A percentile compares a stretch with the other conserved stretches of the same genome.
Conservation (phyloP, 2,797 vertebrate genomes). For the Anolis apletophallus region DNA sequence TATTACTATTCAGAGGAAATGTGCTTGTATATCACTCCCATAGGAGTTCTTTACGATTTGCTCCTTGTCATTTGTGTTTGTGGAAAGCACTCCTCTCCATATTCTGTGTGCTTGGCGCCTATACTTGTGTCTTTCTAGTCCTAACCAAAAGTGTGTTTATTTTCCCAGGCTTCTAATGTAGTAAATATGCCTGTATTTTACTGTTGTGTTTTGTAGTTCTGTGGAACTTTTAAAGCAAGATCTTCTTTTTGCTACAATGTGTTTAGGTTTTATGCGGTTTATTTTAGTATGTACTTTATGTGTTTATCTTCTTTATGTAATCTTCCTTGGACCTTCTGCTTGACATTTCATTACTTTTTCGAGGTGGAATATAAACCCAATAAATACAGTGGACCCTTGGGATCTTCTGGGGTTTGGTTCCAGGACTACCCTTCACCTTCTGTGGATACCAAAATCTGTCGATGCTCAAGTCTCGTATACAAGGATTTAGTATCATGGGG, state of each 20-base stretch:
- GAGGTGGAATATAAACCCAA: not conserved
- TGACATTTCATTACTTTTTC: not conserved
- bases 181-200: not conserved
- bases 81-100: not conserved
- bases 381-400: not conserved
- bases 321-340: not conserved
- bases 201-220: not conserved
- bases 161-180: not conserved
- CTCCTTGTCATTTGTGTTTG: not conserved
- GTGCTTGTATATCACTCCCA: no score
- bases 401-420: no score
- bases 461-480: no score
- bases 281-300: slow-evolving; percentile 2
- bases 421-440: no score
- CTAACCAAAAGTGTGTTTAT: not conserved
- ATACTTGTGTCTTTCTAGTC: not conserved
- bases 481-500: no score
- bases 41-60: not conserved
- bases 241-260: not conserved
- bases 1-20: not conserved
- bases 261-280: not conserved
- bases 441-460: no score
- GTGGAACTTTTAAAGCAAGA: not conserved
- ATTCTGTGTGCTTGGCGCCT: not conserved
- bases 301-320: not conserved